Evolutionary conservation across 1,140 invertebrate species (phyloP), one percentile per base, ranked within the genome.

Genomic region (Amyelois transitella): DNA sequence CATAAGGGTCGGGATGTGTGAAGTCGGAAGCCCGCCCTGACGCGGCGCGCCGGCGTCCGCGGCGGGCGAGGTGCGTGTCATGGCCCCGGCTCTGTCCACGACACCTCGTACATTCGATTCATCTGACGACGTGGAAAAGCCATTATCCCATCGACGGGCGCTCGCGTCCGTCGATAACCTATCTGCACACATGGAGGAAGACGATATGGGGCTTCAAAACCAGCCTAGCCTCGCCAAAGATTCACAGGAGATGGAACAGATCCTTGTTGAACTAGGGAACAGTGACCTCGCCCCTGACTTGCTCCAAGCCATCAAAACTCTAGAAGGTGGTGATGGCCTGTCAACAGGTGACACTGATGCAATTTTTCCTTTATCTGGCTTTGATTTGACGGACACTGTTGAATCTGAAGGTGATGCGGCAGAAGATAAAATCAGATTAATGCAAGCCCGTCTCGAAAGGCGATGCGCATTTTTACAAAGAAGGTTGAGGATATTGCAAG

Each of bases 401-500:
- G 82, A 83, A 56, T 76, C 79, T 6, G 83, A 86, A 44, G 71
- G 84, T 18, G 89, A 90, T 66, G 75, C 84, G 6, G 68, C 86
- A 18, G 87, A 90, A 10, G 85, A 88, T 20, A 85, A 85, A 53
- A 78, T 86, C 22, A 79, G 69, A 43, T 70, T 86, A n/a, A 77
- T 91, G 50, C 94, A 96, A 66, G 89, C 90, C 54, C 87, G 92
- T 43, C 84, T 94, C 20, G 91, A 94, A 64, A 88, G 93, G 18
- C 89, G 92, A 62, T 90, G 92, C 52, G 92, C 94, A 3, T 93
- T 93, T 74, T 78, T 97, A 49, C 66, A 94, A 62, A 89, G 94
- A 53, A 88, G 96, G 44, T 81, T 96, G 28, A 86, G 93, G 0
- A 95, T 96, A 71, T 78, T 96, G 6, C 95, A 97, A 78, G 90